Conservation (phyloP, 2,888 invertebrate genomes). For the Allolobophora icterica region DNA sequence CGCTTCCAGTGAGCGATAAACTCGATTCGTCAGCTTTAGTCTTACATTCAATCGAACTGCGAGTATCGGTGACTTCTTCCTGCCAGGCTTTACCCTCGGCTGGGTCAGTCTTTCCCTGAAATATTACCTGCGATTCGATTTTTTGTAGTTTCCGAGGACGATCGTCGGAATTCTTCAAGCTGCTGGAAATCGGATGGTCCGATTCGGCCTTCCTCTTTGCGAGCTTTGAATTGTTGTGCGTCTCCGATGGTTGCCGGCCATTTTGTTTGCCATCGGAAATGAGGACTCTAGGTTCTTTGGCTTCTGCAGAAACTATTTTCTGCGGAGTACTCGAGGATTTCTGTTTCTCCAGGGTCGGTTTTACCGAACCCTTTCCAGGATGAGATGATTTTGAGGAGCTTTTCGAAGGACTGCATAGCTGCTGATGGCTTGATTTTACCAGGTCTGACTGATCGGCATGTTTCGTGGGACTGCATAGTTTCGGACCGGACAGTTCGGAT, state of each 20-base stretch:
- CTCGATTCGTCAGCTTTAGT: neutral
- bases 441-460: neutral
- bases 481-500: neutral
- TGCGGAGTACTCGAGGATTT: neutral
- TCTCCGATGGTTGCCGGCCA: neutral
- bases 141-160: neutral
- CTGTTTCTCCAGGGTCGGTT: neutral
- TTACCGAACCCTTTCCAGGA: neutral
- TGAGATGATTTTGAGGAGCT: neutral
- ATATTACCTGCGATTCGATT: neutral
- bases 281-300: neutral
- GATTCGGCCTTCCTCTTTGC: neutral
- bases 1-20: neutral
- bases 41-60: neutral
- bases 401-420: neutral
- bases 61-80: neutral
- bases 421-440: neutral
- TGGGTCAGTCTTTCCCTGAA: neutral
- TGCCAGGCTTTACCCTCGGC: neutral
- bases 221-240: neutral
- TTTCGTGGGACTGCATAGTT: constrained; percentile 6
- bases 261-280: neutral
- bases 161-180: neutral
- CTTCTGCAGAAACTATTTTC: neutral
- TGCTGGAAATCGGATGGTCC: neutral